Evolutionary conservation across 2,888 invertebrate species (phyloP).

Genomic region (Girardia tigrina): DNA sequence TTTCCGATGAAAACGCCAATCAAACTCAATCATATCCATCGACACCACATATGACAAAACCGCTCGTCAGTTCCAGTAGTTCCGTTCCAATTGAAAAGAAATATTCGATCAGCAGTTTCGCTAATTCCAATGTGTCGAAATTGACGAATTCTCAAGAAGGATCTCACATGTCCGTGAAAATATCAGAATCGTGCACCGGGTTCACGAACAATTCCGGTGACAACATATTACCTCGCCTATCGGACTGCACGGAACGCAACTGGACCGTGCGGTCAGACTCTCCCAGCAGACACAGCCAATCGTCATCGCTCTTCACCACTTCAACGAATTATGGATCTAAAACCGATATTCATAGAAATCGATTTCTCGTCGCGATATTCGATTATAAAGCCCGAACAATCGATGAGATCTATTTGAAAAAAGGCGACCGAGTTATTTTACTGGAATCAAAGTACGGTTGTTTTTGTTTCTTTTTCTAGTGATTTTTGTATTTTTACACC

Average conservation of each 20-base stretch:
- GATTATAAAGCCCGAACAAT: constrained; percentile 11
- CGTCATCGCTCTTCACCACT: not conserved
- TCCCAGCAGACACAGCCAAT: not conserved
- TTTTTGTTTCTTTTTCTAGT: too few species aligned
- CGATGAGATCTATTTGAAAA: not conserved
- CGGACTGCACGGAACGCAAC: not conserved
- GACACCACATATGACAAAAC: constrained; percentile 7
- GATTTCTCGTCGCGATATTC: not conserved
- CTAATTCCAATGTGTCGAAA: constrained; percentile 13
- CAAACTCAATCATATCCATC: constrained; percentile 20
- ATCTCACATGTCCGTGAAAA: constrained; percentile 1
- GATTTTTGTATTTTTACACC: too few species aligned
- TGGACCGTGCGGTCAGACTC: not conserved
- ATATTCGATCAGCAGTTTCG: constrained; percentile 15
- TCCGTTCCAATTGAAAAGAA: constrained; percentile 9
- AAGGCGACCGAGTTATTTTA: constrained; percentile 2
- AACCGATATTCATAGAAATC: constrained; percentile 8
- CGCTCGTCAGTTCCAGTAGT: not conserved
- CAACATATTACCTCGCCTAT: not conserved
- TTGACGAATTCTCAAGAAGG: constrained; percentile 10
- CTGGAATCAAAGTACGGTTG: constrained; percentile 8
- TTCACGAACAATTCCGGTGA: constrained; percentile 4
- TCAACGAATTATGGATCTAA: constrained; percentile 2
- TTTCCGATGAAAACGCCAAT: not conserved
- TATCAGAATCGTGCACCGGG: not conserved